These are phyloP conservation scores for Bubo blakistoni DNA, from an alignment of 2,113 vertebrate species.

Conservation along the genomic window DNA sequence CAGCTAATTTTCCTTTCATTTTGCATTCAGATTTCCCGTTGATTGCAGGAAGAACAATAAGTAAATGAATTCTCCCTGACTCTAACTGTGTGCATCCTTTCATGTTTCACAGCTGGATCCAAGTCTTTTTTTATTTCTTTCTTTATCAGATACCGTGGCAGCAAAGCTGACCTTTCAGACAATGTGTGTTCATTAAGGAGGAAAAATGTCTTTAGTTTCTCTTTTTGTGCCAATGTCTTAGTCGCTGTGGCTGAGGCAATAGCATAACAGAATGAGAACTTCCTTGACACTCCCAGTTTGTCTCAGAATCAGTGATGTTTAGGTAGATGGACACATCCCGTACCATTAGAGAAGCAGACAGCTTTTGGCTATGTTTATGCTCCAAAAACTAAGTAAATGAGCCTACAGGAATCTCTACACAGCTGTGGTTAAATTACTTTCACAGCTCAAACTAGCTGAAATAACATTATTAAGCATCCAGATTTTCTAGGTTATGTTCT, in stretches of 20 bases:
- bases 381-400: background rate
- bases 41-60: background rate
- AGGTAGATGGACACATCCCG: rapidly evolving
- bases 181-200: background rate
- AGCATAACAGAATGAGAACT: background rate
- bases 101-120: background rate
- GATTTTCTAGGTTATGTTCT: background rate
- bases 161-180: background rate
- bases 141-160: background rate
- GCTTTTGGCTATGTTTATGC: background rate
- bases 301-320: background rate
- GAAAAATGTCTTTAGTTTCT: background rate
- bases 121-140: background rate
- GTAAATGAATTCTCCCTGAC: background rate
- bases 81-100: background rate
- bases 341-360: background rate
- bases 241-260: background rate
- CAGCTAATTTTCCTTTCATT: background rate
- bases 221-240: background rate
- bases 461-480: background rate
- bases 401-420: background rate
- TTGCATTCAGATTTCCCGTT: background rate
- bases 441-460: background rate
- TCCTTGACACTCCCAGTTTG: background rate
- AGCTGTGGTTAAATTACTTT: background rate